These are phyloP conservation scores for Phalacrocorax carbo DNA, from an alignment of 2,113 vertebrate species.

Conservation along the genomic window DNA sequence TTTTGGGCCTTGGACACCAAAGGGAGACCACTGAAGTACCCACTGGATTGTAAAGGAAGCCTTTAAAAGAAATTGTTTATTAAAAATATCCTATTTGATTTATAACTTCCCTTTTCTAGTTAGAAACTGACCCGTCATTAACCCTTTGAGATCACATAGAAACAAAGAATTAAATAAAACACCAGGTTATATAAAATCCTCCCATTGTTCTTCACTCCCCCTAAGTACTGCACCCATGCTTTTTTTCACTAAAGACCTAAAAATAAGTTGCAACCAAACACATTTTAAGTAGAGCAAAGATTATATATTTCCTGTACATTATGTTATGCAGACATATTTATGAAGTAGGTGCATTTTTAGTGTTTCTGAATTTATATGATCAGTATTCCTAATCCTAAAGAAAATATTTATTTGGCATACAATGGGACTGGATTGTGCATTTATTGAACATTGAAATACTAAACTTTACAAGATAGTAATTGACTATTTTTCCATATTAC, in stretches of 20 bases:
- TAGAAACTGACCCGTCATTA: neutral
- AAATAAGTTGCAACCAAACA: neutral
- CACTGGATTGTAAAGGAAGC: neutral
- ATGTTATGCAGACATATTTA: neutral
- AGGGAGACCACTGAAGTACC: neutral
- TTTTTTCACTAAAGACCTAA: neutral
- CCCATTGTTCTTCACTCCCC: neutral
- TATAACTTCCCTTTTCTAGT: neutral
- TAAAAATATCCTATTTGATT: neutral
- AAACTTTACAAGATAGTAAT: neutral
- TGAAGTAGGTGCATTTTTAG: neutral
- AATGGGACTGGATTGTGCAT: neutral
- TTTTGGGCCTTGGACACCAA: neutral
- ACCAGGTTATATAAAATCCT: neutral
- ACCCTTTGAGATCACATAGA: neutral
- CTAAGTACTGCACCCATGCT: accelerated
- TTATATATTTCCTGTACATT: neutral
- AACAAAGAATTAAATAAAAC: neutral
- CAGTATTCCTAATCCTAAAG: neutral
- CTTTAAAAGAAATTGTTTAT: neutral
- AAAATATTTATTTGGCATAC: neutral
- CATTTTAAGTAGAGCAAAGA: neutral
- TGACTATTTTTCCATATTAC: neutral
- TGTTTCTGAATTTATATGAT: neutral
- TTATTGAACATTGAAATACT: neutral